Base-by-base conservation (phyloP, 2,797 vertebrate genomes). In the Octomys mimax region DNA sequence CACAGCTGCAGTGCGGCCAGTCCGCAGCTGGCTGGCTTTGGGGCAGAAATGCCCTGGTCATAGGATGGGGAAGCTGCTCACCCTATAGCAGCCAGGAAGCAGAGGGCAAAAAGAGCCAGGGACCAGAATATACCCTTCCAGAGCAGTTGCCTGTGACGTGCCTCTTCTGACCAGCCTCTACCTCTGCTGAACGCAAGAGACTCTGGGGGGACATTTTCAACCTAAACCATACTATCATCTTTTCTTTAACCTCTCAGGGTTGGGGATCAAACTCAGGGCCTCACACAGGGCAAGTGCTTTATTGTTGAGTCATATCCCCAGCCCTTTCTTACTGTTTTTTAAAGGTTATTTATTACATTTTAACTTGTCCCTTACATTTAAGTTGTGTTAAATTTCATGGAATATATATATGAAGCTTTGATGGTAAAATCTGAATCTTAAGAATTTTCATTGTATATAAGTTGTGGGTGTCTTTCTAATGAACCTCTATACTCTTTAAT, bases 341-440 rank as follows among this genome's bases (percentile, higher is more conserved):
- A 70, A 84, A 66, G 28, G 3, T 79, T 83, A 70, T 83, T 91
- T 78, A 90, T 78, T 71, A 19, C 62, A 68, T 94, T 95, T 54
- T 83, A 28, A 49, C 87, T 90, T 57, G 64, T 57, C 22, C 13
- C 73, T 95, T 81, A 59, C 22, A 18, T 93, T 96, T 91, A 85
- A n/a, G 73, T 88, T 88, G 88, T 78, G 61, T 87, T 75, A 19
- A 13, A 36, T 57, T 46, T 92, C 36, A 46, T 77, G 22, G 26
- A 64, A n/a, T 62, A 62, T 62, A 26, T 62, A 49, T 31, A 22
- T 39, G 39, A 77, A n/a, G 11, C 75, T 85, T 85, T 54, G 59
- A 9, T 39, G 26, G 59, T 46, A 12, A 54, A 46, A 90, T 79
- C 36, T 73, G 33, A 70, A 39, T 21, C 36, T 21, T 21, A 28